Evolutionary conservation across 2,888 invertebrate genomes (phyloP), one percentile per base, ranked within the genome.

Genomic region (Andrena bicolor): DNA sequence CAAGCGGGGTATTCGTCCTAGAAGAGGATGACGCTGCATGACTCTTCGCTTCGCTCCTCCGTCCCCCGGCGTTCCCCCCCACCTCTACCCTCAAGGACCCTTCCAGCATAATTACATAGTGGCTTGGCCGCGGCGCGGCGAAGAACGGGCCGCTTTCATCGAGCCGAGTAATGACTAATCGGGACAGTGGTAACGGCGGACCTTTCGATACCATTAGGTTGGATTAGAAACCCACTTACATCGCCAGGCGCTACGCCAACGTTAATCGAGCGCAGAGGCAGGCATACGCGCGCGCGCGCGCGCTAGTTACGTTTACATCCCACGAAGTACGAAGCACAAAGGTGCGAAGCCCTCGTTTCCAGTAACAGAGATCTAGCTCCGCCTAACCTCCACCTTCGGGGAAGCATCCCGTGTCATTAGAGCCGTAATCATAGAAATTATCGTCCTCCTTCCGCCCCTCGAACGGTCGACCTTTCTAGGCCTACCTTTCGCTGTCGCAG

Each of bases 31-130:
- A 91, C 88, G 87, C 58, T 87, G 90, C 91, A 88, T 86, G 89
- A 88, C 86, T 88, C 69, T 71, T 71, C 69, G 71, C 49, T 76
- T 61, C 64, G 66, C 20, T 65, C 64, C 51, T 23, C 65, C 23
- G 49, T 35, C 80, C 53, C 32, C 41, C 49, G 20, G 73, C 66
- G 76, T 74, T 73, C 75, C 76, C 76, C 73, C 53, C 58, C 1
- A 23, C 23, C 76, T 75, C 82, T 81, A 70, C 85, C 80, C 82
- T 88, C 87, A 89, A 92, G 89, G 90, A 90, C 89, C 90, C 88
- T 90, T 86, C 88, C 86, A 89, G 88, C 89, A 91, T 93, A 93
- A 93, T 93, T 93, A 93, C 90, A 92, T 90, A 90, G 91, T 90
- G 91, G 91, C 89, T 86, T 84, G 76, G 86, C 77, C 63, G 87